Conservation (phyloP, 2,888 invertebrate species). For the Ophion ventricosus region DNA sequence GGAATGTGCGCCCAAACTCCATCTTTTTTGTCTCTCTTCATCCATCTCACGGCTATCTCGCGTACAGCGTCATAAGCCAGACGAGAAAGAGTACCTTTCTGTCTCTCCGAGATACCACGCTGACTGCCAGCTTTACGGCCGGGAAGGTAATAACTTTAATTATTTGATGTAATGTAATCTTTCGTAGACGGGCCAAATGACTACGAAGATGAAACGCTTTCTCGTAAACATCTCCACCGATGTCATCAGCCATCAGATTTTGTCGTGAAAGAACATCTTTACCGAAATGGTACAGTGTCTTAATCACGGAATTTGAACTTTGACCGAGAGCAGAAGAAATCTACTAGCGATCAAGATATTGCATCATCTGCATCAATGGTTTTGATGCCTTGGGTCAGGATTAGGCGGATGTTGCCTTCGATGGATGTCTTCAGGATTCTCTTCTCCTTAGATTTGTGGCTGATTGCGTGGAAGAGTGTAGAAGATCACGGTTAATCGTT, state of each 20-base stretch:
- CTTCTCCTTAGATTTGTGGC: no score
- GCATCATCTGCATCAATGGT: no score
- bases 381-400: no score
- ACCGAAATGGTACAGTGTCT: no score
- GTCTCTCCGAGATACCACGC: background rate
- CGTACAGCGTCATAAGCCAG: slow-evolving; percentile 36
- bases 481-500: no score
- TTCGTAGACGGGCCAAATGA: no score
- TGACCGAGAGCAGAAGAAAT: no score
- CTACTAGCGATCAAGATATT: no score
- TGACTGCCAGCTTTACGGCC: slow-evolving; percentile 45
- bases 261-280: background rate
- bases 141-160: slow-evolving; percentile 71
- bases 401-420: no score
- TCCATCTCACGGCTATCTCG: slow-evolving; percentile 39
- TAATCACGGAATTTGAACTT: no score
- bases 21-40: slow-evolving; percentile 41
- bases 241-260: background rate
- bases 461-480: no score
- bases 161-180: slow-evolving; percentile 60
- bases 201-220: background rate
- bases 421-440: no score
- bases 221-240: background rate
- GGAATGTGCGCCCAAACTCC: slow-evolving; percentile 45
- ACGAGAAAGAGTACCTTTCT: slow-evolving; percentile 7